Evolutionary conservation across 1,140 invertebrate genomes (phyloP).

Genomic region (Dendrolimus punctatus): DNA sequence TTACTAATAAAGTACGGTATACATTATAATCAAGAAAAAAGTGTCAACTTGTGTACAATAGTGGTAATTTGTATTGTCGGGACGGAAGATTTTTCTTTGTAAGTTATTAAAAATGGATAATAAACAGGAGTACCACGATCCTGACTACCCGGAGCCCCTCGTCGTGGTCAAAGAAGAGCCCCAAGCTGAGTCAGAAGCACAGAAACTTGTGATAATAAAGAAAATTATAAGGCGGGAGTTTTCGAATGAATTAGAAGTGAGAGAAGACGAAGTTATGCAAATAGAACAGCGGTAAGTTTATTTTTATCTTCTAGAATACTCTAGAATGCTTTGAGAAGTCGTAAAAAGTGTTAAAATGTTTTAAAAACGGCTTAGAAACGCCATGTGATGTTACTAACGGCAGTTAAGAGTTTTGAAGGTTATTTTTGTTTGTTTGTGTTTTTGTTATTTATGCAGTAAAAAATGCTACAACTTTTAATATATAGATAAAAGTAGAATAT

Average conservation of each 20-base stretch:
- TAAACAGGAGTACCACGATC: constrained; percentile 57
- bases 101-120: constrained; percentile 43
- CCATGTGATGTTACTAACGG: constrained; percentile 16
- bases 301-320: not conserved
- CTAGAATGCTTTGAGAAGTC: not conserved
- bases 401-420: constrained; percentile 8
- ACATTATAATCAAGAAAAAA: constrained; percentile 11
- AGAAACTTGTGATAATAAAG: constrained; percentile 53
- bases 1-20: constrained; percentile 1
- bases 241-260: constrained; percentile 46
- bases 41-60: constrained; percentile 10
- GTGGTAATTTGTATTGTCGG: constrained; percentile 11
- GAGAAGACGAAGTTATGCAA: constrained; percentile 53
- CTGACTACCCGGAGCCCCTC: constrained; percentile 50
- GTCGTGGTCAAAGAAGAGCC: constrained; percentile 33
- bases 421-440: constrained; percentile 6
- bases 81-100: constrained; percentile 23
- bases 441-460: not conserved
- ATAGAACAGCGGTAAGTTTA: constrained; percentile 55
- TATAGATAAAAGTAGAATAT: no score
- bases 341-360: not conserved
- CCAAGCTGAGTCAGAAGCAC: constrained; percentile 30
- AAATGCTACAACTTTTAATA: not conserved
- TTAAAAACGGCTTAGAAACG: not conserved
- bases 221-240: constrained; percentile 56